Percentiles rank a stretch among this genome's conserved stretches.
Conservation (phyloP, 2,888 invertebrate species). For the Parapristionchus giblindavisi region DNA sequence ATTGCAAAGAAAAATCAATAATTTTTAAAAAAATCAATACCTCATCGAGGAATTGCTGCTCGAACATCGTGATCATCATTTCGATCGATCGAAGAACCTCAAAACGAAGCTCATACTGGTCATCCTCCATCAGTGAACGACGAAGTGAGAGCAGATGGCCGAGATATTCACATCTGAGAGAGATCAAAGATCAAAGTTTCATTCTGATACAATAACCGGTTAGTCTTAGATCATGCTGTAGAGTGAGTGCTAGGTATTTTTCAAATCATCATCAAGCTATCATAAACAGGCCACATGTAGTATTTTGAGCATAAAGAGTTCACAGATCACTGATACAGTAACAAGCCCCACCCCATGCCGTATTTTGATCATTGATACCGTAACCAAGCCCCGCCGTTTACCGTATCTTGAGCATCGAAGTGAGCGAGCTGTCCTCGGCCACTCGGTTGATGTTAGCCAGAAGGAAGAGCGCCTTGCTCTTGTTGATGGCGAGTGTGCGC, state of each 20-base stretch:
- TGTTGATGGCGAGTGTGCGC: conserved; percentile 8
- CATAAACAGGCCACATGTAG: too few relatives aligned
- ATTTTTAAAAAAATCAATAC: not conserved
- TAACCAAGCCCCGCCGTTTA: not conserved
- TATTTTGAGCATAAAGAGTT: too few relatives aligned
- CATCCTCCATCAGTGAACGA: conserved; percentile 23
- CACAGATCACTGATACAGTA: too few relatives aligned
- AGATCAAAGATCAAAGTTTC: not conserved
- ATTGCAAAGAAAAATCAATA: too few relatives aligned
- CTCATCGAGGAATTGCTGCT: conserved; percentile 29
- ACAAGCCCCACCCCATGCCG: not conserved
- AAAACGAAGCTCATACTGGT: conserved; percentile 6
- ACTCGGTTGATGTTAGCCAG: conserved; percentile 18
- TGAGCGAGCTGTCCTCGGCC: not conserved
- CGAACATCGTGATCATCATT: conserved; percentile 16
- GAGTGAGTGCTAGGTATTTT: too few relatives aligned
- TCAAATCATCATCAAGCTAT: too few relatives aligned
- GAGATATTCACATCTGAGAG: conserved; percentile 36
- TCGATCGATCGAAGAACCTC: conserved; percentile 17
- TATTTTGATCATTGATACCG: not conserved
- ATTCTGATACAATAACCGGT: not conserved
- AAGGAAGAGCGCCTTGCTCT: not conserved
- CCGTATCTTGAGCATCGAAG: conserved; percentile 17
- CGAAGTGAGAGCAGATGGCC: conserved; percentile 34
- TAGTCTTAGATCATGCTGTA: not conserved